A percentile compares a stretch with the other conserved stretches of the same genome.
phyloP scores from a whole-genome alignment of 1,140 invertebrate species.

The Heliconius eleuchia region DNA sequence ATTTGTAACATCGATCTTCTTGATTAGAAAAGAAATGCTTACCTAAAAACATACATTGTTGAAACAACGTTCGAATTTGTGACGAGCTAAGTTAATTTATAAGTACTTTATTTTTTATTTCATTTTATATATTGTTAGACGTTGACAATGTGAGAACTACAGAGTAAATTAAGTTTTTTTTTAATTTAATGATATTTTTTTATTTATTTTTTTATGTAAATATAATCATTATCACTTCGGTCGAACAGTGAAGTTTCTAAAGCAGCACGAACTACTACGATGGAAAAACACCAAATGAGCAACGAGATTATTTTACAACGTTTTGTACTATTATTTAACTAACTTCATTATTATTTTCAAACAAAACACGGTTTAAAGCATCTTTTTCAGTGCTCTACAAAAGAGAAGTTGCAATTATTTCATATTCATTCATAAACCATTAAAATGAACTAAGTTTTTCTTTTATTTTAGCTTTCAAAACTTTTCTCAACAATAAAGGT shows the following conservation, averaged over 20 bases:
- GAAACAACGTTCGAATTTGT: too few species aligned
- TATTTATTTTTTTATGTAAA: not conserved
- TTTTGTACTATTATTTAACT: not conserved
- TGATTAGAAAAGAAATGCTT: conserved; percentile 9
- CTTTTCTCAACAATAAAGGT: not conserved
- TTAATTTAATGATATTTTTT: too few species aligned
- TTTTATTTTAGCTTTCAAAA: not conserved
- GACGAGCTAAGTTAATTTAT: too few species aligned
- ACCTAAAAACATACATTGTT: not conserved
- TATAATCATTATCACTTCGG: not conserved
- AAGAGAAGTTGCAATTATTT: not conserved
- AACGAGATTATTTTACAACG: not conserved
- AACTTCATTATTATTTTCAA: not conserved
- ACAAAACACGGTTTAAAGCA: not conserved
- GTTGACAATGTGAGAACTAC: too few species aligned
- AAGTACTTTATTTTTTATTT: too few species aligned
- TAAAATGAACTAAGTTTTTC: not conserved
- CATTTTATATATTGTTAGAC: too few species aligned
- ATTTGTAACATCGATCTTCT: conserved; percentile 7
- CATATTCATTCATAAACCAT: not conserved
- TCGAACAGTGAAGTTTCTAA: not conserved
- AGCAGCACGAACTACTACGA: not conserved
- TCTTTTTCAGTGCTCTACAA: not conserved
- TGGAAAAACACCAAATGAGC: not conserved
- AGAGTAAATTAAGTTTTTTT: too few species aligned